Base-by-base conservation (phyloP, 2,797 vertebrate genomes). In the Oreochromis mossambicus region DNA sequence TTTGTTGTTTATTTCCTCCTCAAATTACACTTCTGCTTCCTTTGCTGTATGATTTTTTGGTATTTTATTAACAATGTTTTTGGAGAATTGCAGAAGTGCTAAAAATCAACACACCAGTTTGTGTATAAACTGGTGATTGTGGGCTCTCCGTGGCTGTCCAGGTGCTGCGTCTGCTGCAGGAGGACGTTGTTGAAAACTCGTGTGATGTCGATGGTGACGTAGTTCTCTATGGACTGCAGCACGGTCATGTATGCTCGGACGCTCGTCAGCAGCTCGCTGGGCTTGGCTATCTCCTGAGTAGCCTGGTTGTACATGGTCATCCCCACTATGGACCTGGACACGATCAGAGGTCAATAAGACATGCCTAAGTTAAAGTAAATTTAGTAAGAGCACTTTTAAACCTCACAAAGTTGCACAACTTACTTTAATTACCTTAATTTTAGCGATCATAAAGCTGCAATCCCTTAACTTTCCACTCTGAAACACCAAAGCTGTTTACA, bases 301-400 rank as follows among this genome's bases (percentile, higher is more conserved):
- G 98, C 97, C 96, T 99, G 99, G 96, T 98, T 99, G 95, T 99
- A 99, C 99, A 99, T 99, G 26, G 99, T 99, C 99, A 99, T 99
- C 34, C 98, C 95, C 41, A 96, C 95, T 24, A 96, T 95, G 41
- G 95, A 95, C 91, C 94, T 95, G 29, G 4, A 77, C 10, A 43
- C 5, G 5, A 46, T 52, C 7, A 3, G 11, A 54, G 14, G n/a
- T 8, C 5, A 41, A 43, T 24, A 32, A 48, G 26, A 0, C 70
- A n/a, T n/a, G 26, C 1, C 9, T 32, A 50, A 50, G 9, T 75
- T 3, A 48, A 75, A 29, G 43, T 12, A n/a, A 10, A 0, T n/a
- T 75, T 1, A 48, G 68, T 50, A 29, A 50, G 68, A 48, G 43
- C 68, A 50, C 24, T 70, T 70, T 70, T 70, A 43, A 70, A 68